phyloP scores from a whole-genome alignment of 1,140 invertebrate species.

The Macrosteles quadrilineatus region DNA sequence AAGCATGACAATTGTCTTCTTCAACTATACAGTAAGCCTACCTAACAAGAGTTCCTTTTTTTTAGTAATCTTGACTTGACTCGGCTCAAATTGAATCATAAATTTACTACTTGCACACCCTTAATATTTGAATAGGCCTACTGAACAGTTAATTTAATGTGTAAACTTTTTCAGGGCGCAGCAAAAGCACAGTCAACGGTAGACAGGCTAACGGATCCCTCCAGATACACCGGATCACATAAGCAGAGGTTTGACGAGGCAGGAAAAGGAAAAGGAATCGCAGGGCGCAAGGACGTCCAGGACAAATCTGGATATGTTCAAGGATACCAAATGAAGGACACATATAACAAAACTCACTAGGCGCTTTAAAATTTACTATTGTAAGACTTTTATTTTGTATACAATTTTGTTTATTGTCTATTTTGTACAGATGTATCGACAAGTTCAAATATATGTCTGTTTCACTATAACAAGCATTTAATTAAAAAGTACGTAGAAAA shows the following conservation, averaged over 20 bases:
- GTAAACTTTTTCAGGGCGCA: conserved; percentile 9
- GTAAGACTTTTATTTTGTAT: background rate
- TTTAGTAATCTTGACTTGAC: no score
- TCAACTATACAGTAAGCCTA: no score
- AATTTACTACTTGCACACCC: no score
- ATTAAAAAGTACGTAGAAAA: no score
- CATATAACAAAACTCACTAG: conserved; percentile 60
- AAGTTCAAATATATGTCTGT: background rate
- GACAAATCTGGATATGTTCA: conserved; percentile 83
- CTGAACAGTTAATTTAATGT: no score
- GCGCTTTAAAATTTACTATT: background rate
- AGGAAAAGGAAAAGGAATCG: conserved; percentile 87
- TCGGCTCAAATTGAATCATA: no score
- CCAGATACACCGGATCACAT: conserved; percentile 89
- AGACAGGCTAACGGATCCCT: conserved; percentile 84
- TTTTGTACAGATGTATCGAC: background rate
- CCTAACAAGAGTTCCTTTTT: no score
- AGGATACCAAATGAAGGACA: conserved; percentile 87
- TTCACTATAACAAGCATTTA: no score
- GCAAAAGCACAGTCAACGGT: conserved; percentile 54
- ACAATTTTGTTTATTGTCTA: conserved; percentile 3
- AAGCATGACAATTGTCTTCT: no score
- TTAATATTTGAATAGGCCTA: no score
- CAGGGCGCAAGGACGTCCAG: conserved; percentile 76
- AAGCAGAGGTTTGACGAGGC: conserved; percentile 69